Evolutionary conservation across 2,797 vertebrate genomes (phyloP).

Genomic region (Phrynocephalus forsythii): DNA sequence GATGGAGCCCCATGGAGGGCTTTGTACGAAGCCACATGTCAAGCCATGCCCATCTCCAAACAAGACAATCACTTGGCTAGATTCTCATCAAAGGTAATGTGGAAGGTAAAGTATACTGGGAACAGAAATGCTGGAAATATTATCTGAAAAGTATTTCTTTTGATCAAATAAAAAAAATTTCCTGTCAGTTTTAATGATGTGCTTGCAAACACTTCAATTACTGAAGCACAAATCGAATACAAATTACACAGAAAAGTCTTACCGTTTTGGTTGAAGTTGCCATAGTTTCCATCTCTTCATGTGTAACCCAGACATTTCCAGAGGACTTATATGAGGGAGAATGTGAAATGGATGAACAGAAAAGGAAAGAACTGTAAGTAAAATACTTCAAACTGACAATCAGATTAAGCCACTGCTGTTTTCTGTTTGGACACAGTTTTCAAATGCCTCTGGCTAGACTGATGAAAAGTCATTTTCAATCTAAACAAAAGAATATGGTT

Average conservation of each 20-base stretch:
- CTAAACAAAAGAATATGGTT: not conserved
- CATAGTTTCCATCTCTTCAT: conserved; percentile 98
- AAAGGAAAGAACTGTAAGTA: conserved; percentile 17
- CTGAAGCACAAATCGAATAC: fast-evolving
- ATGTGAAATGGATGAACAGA: conserved; percentile 34
- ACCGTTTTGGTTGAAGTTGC: conserved; percentile 93
- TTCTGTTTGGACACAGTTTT: not conserved
- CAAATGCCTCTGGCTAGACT: not conserved
- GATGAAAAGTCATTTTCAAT: conserved; percentile 2
- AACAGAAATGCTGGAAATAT: conserved; percentile 18
- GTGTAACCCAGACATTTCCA: conserved; percentile 98
- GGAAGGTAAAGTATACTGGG: conserved; percentile 1
- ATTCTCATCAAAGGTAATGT: conserved; percentile 25
- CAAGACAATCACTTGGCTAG: conserved; percentile 8
- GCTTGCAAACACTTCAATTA: not conserved
- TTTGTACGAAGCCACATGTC: too few species aligned
- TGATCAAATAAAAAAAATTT: not conserved
- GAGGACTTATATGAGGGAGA: conserved; percentile 87
- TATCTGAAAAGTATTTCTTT: conserved; percentile 8
- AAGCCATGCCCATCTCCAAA: too few species aligned
- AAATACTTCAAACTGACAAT: conserved; percentile 4
- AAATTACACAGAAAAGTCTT: conserved; percentile 74
- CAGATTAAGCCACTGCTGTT: not conserved
- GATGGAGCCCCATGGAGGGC: too few species aligned
- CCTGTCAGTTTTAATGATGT: not conserved